Conservation (phyloP, 2,113 vertebrate genomes). For the Dascyllus trimaculatus region DNA sequence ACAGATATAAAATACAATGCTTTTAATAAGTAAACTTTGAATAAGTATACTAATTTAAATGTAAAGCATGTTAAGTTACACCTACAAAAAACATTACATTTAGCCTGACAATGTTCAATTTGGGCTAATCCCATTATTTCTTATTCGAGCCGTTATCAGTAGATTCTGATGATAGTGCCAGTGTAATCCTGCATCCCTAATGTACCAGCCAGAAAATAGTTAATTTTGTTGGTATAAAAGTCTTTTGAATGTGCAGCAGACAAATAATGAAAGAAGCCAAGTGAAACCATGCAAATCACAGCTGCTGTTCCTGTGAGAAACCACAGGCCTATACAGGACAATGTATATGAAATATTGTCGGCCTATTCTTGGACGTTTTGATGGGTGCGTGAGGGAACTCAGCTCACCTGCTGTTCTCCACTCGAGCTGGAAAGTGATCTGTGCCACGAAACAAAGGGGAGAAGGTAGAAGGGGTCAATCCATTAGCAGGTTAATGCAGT, state of each 20-base stretch:
- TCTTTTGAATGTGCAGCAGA: background rate
- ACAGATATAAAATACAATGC: too few species aligned
- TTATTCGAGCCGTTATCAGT: too few species aligned
- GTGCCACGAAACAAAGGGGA: slow-evolving; percentile 65
- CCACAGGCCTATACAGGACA: slow-evolving; percentile 19
- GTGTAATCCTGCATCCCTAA: too few species aligned
- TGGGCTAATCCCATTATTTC: too few species aligned
- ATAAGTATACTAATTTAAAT: too few species aligned
- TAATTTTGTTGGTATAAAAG: background rate
- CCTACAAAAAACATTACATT: too few species aligned
- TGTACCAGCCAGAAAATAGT: too few species aligned
- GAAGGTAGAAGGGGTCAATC: slow-evolving; percentile 54
- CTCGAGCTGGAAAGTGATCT: slow-evolving; percentile 69
- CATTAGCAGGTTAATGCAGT: slow-evolving; percentile 74
- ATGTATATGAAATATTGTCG: slow-evolving; percentile 56
- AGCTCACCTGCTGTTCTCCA: slow-evolving; percentile 71
- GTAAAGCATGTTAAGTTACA: too few species aligned
- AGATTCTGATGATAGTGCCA: too few species aligned
- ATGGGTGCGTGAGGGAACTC: slow-evolving; percentile 54
- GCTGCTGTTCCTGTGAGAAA: slow-evolving; percentile 45
- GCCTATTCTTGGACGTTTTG: slow-evolving; percentile 42
- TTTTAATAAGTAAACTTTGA: too few species aligned
- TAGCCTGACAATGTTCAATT: too few species aligned
- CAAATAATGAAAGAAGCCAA: background rate
- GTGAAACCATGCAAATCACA: slow-evolving; percentile 43